Percentiles rank a stretch among this genome's conserved stretches.
Conservation (phyloP, 2,113 vertebrate species). For the Egretta garzetta region DNA sequence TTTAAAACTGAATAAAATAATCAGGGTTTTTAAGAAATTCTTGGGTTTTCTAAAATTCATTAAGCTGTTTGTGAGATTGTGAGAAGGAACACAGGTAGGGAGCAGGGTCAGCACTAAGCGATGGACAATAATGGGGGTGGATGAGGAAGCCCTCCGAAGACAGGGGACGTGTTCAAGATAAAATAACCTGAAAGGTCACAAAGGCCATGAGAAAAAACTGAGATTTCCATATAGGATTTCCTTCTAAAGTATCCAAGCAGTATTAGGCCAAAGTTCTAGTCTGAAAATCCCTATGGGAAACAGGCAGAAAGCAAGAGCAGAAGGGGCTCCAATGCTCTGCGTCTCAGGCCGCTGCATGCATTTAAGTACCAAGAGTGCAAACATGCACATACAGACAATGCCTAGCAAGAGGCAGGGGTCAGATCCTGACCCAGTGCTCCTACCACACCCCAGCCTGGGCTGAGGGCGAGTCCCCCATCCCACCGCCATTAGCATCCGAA, state of each 20-base stretch:
- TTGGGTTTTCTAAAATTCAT: not conserved
- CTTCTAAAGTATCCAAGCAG: not conserved
- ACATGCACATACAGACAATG: not conserved
- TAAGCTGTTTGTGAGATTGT: not conserved
- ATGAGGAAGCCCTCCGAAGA: not conserved
- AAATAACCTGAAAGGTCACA: not conserved
- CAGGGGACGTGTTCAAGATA: not conserved
- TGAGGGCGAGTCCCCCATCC: not conserved
- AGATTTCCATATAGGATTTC: not conserved
- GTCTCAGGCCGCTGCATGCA: not conserved
- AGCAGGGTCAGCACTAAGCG: not conserved
- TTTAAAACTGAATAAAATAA: not conserved
- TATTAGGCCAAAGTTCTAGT: not conserved
- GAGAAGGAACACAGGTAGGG: not conserved
- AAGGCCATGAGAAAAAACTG: not conserved
- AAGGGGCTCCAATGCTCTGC: rapidly evolving
- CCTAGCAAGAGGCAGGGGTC: not conserved
- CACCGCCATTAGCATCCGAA: not conserved
- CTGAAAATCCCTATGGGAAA: not conserved
- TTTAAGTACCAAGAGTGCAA: not conserved
- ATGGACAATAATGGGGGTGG: not conserved
- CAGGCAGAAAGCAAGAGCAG: not conserved
- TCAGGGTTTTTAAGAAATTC: not conserved
- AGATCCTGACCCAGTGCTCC: not conserved
- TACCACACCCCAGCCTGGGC: not conserved